Base-by-base conservation (phyloP, 2,113 vertebrate genomes). In the Takifugu flavidus region DNA sequence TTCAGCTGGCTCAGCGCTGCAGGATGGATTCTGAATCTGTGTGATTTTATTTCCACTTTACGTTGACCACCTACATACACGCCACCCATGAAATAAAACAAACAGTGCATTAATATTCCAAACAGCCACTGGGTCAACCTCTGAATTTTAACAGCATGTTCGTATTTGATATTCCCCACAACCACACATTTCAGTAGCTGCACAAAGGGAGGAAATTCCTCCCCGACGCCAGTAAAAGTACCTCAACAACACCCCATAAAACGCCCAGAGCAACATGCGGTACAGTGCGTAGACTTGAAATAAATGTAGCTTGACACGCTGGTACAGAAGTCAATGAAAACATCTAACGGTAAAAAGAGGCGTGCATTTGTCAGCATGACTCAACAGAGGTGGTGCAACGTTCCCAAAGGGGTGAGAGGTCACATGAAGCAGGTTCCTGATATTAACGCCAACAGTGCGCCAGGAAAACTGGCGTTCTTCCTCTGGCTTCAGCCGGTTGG, bases 81-180 rank as follows among this genome's bases (percentile, higher is more conserved):
- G 51, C 47, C 15, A 56, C 28, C 49, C 26, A 62, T n/a, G 28
- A 25, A 69, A 56, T 53, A 73, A 67, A 70, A 52, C 54, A 75
- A 65, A 78, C 54, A 53, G 25, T 1, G 52, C 58, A 70, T 82
- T 75, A 65, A 71, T 63, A 81, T 82, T 79, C 77, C 57, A 61
- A 67, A 75, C 34, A 62, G 67, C 67, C 78, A 57, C 5, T 49
- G 74, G 76, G 65, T 44, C 54, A 72, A 73, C 56, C 70, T 61
- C 54, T 68, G 64, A 72, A 67, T 63, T 62, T 51, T 62, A 68
- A 60, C 70, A 70, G 71, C 70, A 65, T 75, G 65, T 62, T 67
- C 74, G 65, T 65, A 72, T 75, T 78, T 68, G 50, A 74, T 80
- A 62, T 73, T 69, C 70, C 56, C 27, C 65, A 60, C 62, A 62